Evolutionary conservation across 2,797 vertebrate genomes (phyloP), one percentile per base, ranked within the genome.

Genomic region (Crocodylus rhombifer): DNA sequence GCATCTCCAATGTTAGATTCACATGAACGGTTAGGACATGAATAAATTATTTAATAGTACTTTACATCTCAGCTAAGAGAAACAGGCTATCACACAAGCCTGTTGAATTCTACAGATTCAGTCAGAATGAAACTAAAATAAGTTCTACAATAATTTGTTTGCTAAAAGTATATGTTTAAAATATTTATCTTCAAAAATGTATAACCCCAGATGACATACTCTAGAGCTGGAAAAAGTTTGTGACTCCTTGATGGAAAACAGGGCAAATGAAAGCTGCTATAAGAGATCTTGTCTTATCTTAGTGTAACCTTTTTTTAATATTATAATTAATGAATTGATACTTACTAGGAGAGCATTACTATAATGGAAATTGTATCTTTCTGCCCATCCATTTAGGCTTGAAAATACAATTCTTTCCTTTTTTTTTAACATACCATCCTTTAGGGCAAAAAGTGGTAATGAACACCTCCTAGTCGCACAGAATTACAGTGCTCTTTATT

Each of bases 401-500:
- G 86, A 94, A 97, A 97, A 96, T 97, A 98, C 98, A 98, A 98
- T 98, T 98, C 98, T 98, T 98, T 99, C 98, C 96, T 98, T 98
- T 98, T 98, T 69, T 96, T 98, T 98, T 98, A 98, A 98, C 97
- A 98, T 92, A 93, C 98, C 98, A 98, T 97, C 98, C 98, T 98
- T 98, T 97, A 98, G 98, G 98, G 98, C 98, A 98, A 98, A 98
- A 97, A 98, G 98, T 98, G 97, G 98, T 98, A 99, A 99, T 98
- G 98, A 99, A 98, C 98, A 98, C 98, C 98, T 98, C 95, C 95
- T 92, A 98, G 98, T 98, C 98, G 98, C 98, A 98, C 96, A 98
- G 98, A 99, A 98, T 98, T 98, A 98, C 98, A 98, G 98, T 98
- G 98, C 98, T 98, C 98, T 99, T 99, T 98, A 98, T 98, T 98